Base-by-base conservation (phyloP, 2,113 vertebrate species). In the Epinephelus moara region DNA sequence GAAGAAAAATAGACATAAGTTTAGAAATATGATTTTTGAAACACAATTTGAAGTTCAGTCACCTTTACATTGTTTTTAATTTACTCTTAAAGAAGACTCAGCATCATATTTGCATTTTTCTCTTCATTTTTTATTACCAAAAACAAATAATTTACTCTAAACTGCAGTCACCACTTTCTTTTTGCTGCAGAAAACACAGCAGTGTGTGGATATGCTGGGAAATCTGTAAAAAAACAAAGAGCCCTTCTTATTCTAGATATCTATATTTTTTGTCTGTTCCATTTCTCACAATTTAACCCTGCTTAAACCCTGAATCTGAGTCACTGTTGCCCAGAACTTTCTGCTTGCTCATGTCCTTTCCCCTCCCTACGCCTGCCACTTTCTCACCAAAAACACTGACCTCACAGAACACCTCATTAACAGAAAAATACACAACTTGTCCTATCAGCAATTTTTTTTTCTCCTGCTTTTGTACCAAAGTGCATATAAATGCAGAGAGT, bases 381-480 rank as follows among this genome's bases (percentile, higher is more conserved):
- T 89, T 85, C 86, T 81, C 81, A 78, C 84, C 56, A 40, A 86
- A 90, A 76, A 59, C 77, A 45, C 85, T 53, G 75, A 79, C 71
- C 66, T 89, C 70, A 68, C 84, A 55, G 67, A 83, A 76, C 47
- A 63, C 60, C 74, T 56, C 55, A 55, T 84, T 70, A 76, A 70
- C 71, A 84, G 67, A 91, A 85, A 91, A 85, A 87, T 30, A 90
- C 64, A 78, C 33, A 86, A 79, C 62, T 45, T 57, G 80, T 82
- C 69, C 69, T 47, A 82, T 91, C 86, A 90, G 92, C 92, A 70
- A 45, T 45, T 45, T 45, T 45, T 50, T 66, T 84, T 66, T 27
- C 27, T 25, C 21, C 11, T 13, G 42, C 69, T 78, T 83, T 87
- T 82, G 60, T 53, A 13, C 57, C 70, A 11, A 73, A 57, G 40